Percentiles rank a stretch among this genome's conserved stretches.
phyloP scores from a whole-genome alignment of 2,797 vertebrate genomes.

The Gymnoscopelus braueri region DNA sequence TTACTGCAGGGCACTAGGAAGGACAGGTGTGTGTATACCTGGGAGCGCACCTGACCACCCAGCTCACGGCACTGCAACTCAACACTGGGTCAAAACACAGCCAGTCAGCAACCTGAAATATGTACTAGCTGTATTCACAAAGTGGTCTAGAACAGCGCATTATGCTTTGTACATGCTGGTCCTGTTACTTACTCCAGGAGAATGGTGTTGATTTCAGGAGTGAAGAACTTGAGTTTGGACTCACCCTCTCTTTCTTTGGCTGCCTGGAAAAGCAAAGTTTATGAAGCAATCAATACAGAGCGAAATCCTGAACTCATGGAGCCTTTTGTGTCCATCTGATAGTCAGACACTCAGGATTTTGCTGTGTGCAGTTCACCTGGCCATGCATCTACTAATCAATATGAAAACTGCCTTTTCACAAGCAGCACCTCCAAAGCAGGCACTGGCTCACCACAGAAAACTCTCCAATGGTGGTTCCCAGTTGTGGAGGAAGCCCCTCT shows the following conservation, averaged over 20 bases:
- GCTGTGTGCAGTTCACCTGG: too few relatives aligned
- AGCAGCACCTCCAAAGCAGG: neutral
- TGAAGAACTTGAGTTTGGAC: slow-evolving; percentile 90
- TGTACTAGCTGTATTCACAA: neutral
- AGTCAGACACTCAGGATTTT: too few relatives aligned
- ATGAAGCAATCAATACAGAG: neutral
- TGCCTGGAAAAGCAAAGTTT: slow-evolving; percentile 71
- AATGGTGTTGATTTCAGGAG: slow-evolving; percentile 88
- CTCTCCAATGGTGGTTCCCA: slow-evolving; percentile 56
- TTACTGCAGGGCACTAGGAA: slow-evolving; percentile 92
- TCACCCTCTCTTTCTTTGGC: slow-evolving; percentile 87
- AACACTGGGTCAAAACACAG: slow-evolving; percentile 75
- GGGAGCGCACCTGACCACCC: slow-evolving; percentile 84
- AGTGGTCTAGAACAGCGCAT: neutral
- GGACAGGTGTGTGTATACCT: slow-evolving; percentile 89
- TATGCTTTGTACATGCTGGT: neutral
- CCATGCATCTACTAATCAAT: too few relatives aligned
- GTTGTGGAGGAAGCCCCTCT: slow-evolving; percentile 54
- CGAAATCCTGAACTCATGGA: too few relatives aligned
- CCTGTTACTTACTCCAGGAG: slow-evolving; percentile 88
- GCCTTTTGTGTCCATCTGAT: too few relatives aligned
- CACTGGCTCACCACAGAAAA: slow-evolving; percentile 56
- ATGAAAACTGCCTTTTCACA: too few relatives aligned
- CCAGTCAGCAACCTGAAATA: neutral
- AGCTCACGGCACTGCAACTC: slow-evolving; percentile 89